Conservation (phyloP, 1,140 invertebrate species). For the Plutomurus gul region DNA sequence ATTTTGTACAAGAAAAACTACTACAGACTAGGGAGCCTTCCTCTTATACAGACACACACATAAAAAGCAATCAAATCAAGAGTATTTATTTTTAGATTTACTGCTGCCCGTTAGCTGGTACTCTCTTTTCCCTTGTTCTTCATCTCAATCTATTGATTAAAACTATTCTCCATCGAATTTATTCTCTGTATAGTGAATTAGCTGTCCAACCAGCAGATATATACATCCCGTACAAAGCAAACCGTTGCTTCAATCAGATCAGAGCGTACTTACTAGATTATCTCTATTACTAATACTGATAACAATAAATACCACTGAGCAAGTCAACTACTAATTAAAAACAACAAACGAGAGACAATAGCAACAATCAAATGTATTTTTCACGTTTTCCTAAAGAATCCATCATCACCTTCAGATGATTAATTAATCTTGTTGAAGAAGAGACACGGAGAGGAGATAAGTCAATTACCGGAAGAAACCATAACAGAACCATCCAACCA, state of each 20-base stretch:
- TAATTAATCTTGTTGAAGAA: slow-evolving; percentile 20
- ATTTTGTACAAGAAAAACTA: slow-evolving; percentile 6
- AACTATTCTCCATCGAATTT: not conserved
- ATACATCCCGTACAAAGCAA: slow-evolving; percentile 6
- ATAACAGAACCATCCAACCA: slow-evolving; percentile 20
- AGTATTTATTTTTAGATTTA: slow-evolving; percentile 30
- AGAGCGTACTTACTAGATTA: not conserved
- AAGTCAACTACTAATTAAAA: not conserved
- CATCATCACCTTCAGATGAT: not conserved
- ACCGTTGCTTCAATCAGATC: not conserved
- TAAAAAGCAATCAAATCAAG: not conserved
- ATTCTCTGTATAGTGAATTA: not conserved
- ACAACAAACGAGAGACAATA: slow-evolving; percentile 7
- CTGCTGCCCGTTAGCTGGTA: not conserved
- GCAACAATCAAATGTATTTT: slow-evolving; percentile 22
- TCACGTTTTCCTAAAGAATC: slow-evolving; percentile 19
- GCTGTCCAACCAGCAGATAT: not conserved
- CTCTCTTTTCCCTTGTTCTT: not conserved
- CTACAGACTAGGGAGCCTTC: not conserved
- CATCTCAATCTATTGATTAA: not conserved
- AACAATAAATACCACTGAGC: slow-evolving; percentile 2
- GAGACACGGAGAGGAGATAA: slow-evolving; percentile 2
- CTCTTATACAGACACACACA: slow-evolving; percentile 8
- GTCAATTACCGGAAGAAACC: slow-evolving; percentile 7
- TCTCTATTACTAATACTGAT: not conserved